phyloP scores from a whole-genome alignment of 2,797 vertebrate genomes.

The Lepus oiostolus region DNA sequence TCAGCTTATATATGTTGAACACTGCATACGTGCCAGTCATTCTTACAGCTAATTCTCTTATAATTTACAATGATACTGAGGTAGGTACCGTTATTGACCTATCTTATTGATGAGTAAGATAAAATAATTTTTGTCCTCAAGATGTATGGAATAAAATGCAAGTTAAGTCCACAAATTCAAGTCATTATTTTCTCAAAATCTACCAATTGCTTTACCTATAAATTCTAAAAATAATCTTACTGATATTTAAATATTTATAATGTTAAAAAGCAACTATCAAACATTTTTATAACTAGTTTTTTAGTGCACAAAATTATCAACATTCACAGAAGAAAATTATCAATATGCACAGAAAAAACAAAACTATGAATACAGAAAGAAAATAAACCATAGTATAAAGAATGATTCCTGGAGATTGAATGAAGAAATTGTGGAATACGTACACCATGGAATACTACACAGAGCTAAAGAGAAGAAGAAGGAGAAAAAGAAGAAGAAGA shows the following conservation, averaged over 20 bases:
- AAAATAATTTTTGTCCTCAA: background rate
- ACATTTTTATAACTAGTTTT: background rate
- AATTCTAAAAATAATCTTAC: background rate
- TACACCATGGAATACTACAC: too few relatives aligned
- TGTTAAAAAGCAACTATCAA: background rate
- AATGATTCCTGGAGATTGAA: too few relatives aligned
- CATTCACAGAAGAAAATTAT: background rate
- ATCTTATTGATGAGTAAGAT: background rate
- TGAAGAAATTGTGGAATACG: too few relatives aligned
- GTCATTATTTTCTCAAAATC: background rate
- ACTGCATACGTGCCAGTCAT: background rate
- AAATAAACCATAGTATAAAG: background rate
- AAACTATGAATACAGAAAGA: background rate
- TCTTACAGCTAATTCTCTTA: background rate
- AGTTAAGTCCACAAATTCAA: background rate
- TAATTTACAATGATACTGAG: background rate
- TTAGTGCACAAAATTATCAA: background rate
- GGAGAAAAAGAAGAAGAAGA: too few relatives aligned
- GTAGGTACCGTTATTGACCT: background rate
- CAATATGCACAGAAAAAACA: background rate
- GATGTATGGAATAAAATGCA: background rate
- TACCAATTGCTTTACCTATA: background rate
- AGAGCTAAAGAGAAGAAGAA: too few relatives aligned
- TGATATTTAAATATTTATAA: background rate
- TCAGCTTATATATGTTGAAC: background rate